Evolutionary conservation across 2,113 vertebrate species (phyloP).

Genomic region (Sylvia atricapilla): DNA sequence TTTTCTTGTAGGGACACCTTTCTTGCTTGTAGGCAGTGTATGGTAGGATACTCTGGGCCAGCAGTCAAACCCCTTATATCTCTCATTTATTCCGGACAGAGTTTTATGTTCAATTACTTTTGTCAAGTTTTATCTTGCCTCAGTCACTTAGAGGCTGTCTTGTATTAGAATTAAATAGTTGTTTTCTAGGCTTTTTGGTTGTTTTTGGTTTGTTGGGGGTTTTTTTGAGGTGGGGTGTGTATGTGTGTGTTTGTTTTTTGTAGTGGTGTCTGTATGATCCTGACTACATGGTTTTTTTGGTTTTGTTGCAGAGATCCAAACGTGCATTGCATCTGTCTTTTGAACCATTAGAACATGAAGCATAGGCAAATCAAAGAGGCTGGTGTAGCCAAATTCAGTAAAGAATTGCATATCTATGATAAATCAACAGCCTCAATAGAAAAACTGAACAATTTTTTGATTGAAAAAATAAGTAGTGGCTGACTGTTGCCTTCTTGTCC

Average conservation of each 20-base stretch:
- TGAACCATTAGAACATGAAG: not conserved
- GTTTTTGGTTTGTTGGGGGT: not conserved
- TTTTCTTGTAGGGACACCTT: not conserved
- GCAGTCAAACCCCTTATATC: not conserved
- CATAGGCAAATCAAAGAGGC: not conserved
- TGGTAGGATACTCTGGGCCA: not conserved
- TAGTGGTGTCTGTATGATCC: not conserved
- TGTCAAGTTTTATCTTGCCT: not conserved
- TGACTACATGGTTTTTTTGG: not conserved
- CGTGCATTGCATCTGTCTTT: not conserved
- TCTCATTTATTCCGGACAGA: not conserved
- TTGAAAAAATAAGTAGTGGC: not conserved
- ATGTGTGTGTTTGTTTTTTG: not conserved
- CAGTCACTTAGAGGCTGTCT: not conserved
- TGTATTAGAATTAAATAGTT: not conserved
- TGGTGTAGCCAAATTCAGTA: not conserved
- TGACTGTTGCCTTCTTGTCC: not conserved
- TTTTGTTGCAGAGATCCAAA: not conserved
- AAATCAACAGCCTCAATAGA: not conserved
- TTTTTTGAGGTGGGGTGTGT: not conserved
- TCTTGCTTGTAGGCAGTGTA: not conserved
- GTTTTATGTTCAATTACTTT: not conserved
- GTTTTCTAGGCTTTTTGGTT: not conserved
- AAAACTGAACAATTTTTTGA: not conserved
- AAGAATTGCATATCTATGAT: not conserved